phyloP scores from a whole-genome alignment of 2,113 vertebrate genomes.

The Colius striatus region DNA sequence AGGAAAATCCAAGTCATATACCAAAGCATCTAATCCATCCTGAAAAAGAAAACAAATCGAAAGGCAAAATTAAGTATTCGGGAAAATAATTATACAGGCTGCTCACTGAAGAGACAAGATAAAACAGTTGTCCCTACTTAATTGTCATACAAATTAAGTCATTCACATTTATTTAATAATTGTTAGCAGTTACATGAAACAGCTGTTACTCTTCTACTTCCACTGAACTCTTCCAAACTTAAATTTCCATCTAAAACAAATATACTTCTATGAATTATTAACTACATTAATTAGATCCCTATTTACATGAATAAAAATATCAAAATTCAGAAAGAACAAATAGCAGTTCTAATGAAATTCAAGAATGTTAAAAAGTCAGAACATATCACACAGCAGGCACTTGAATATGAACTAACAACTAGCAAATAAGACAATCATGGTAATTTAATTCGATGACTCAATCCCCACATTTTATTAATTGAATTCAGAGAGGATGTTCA shows the following conservation, averaged over 20 bases:
- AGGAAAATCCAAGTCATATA: slow-evolving; percentile 98
- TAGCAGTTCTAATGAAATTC: background rate
- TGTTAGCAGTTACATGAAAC: background rate
- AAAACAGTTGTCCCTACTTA: background rate
- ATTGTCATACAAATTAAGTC: background rate
- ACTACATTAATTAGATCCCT: background rate
- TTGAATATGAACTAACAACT: background rate
- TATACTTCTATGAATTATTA: background rate
- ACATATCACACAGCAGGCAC: background rate
- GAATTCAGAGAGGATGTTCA: background rate
- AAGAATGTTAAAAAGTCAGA: background rate
- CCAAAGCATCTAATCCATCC: slow-evolving; percentile 98
- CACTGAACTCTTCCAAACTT: background rate
- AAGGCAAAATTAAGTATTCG: slow-evolving; percentile 22
- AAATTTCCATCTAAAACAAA: background rate
- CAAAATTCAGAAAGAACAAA: background rate
- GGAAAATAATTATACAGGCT: slow-evolving; percentile 2
- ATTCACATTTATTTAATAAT: background rate
- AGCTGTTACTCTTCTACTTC: background rate
- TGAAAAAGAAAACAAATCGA: slow-evolving; percentile 58
- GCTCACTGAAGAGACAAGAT: background rate
- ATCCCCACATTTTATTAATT: background rate
- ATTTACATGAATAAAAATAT: background rate
- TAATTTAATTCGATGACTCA: background rate
- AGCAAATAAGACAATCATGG: background rate